These are phyloP conservation scores for Melieria omissa DNA, from an alignment of 2,888 invertebrate species.

Conservation along the genomic window DNA sequence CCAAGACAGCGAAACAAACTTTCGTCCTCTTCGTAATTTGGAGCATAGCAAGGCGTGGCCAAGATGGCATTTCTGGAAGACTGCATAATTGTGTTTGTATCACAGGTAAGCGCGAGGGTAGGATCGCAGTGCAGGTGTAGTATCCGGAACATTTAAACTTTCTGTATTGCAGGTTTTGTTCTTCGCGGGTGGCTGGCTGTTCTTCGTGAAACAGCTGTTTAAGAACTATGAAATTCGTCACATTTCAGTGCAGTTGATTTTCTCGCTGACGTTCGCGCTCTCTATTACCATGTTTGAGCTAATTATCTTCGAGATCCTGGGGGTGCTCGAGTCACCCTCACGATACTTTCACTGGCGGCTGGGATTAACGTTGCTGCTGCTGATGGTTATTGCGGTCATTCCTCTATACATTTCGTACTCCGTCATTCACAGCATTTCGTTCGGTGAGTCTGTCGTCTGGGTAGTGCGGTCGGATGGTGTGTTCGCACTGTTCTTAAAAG, in stretches of 20 bases:
- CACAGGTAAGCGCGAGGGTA: conserved; percentile 72
- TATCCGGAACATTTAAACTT: neutral
- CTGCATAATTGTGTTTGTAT: conserved; percentile 83
- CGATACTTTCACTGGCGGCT: conserved; percentile 85
- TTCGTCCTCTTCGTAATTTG: too few relatives aligned
- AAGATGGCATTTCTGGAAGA: conserved; percentile 86
- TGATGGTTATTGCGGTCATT: conserved; percentile 94
- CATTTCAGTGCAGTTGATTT: conserved; percentile 91
- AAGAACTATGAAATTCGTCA: conserved; percentile 98
- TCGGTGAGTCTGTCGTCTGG: conserved; percentile 72
- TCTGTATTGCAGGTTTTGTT: conserved; percentile 81
- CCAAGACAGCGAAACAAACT: too few relatives aligned
- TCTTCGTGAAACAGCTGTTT: conserved; percentile 97
- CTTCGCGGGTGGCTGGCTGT: conserved; percentile 97
- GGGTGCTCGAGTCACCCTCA: conserved; percentile 90
- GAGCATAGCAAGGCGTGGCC: neutral
- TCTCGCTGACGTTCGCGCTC: conserved; percentile 94
- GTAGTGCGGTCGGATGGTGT: too few relatives aligned
- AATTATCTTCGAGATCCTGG: conserved; percentile 98
- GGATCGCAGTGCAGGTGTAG: neutral
- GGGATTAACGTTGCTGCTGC: conserved; percentile 88
- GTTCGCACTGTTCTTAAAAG: too few relatives aligned
- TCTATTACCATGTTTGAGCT: conserved; percentile 99
- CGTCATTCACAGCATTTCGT: conserved; percentile 87
- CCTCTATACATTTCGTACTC: conserved; percentile 98